Conservation (phyloP, 2,113 vertebrate genomes). For the Albula goreensis region DNA sequence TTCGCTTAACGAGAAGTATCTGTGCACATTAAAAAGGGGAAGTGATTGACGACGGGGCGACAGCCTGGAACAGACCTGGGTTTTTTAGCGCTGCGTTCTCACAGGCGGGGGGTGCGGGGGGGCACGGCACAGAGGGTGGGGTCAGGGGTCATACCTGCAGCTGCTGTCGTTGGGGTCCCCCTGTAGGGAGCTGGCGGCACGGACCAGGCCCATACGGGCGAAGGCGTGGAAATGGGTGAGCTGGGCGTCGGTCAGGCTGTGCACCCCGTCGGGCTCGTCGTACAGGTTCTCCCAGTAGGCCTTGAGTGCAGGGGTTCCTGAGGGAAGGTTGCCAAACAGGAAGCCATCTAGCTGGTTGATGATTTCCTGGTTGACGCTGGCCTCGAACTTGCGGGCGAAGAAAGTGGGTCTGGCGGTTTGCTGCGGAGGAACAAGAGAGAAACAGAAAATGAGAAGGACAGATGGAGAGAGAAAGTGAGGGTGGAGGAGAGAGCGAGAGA, state of each 20-base stretch:
- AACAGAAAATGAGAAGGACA: conserved; percentile 12
- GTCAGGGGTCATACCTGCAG: conserved; percentile 78
- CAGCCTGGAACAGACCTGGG: no score
- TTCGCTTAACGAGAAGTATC: background rate
- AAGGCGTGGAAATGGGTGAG: conserved; percentile 92
- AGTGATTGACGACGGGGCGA: no score
- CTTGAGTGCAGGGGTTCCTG: conserved; percentile 78
- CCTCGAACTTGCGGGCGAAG: conserved; percentile 97
- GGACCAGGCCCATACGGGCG: conserved; percentile 79
- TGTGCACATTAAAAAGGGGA: background rate
- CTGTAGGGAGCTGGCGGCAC: conserved; percentile 77
- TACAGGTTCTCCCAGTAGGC: conserved; percentile 93
- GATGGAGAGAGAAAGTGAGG: conserved; percentile 30
- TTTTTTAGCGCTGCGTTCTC: no score
- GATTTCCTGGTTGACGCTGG: conserved; percentile 94
- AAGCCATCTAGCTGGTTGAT: conserved; percentile 91
- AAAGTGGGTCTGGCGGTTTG: conserved; percentile 95
- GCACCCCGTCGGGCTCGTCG: conserved; percentile 84
- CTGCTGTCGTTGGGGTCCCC: conserved; percentile 76
- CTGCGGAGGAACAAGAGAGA: conserved; percentile 61
- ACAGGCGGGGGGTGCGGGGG: background rate
- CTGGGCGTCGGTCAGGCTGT: conserved; percentile 79
- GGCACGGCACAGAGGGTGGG: background rate
- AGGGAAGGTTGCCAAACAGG: conserved; percentile 83
- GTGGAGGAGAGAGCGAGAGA: background rate